Evolutionary conservation across 2,888 invertebrate genomes (phyloP), one percentile per base, ranked within the genome.

Genomic region (Paralinhomoeus sp.): DNA sequence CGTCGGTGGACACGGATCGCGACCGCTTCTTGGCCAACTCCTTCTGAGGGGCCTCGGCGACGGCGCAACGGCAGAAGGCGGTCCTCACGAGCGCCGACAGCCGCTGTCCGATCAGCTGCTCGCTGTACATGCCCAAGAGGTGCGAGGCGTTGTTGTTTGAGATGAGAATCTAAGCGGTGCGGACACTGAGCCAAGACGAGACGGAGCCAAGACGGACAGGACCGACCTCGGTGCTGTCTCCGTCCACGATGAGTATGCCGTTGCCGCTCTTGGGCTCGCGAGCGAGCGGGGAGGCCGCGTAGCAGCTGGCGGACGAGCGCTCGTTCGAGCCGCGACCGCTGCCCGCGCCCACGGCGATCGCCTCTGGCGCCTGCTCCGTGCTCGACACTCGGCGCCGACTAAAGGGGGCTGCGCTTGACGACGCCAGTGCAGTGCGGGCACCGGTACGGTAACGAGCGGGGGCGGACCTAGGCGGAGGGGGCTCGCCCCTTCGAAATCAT

Each of bases 81-180:
- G n/a, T n/a, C n/a, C 27, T 9, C 7, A 27, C 7, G 27, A 27
- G 27, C 27, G 5, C 7, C 7, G 27, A 56, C 44, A 65, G 51
- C 40, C 55, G 50, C 65, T 68, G 52, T 59, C 71, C 55, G 66
- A 71, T 44, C 66, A 72, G 61, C 1, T 74, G 71, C 3, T 54
- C 49, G 39, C 57, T 50, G 24, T 53, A 53, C 43, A 61, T 58
- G 20, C 59, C 60, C 50, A 65, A 64, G 45, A 65, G 45, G 44
- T 57, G 58, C 53, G 73, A 74, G 7, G 75, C 75, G 60, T 73
- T 73, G 55, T 71, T 73, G 64, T 76, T 76, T 17, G 75, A 75
- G 56, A 75, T 73, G 20, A 76, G 39, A 13, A 43, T 43, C 43
- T 43, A 27, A 5, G 35, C 7, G 37, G 37, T 22, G 23, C 7